These are phyloP conservation scores for Canis aureus DNA, from an alignment of 2,113 vertebrate genomes.

Conservation along the genomic window DNA sequence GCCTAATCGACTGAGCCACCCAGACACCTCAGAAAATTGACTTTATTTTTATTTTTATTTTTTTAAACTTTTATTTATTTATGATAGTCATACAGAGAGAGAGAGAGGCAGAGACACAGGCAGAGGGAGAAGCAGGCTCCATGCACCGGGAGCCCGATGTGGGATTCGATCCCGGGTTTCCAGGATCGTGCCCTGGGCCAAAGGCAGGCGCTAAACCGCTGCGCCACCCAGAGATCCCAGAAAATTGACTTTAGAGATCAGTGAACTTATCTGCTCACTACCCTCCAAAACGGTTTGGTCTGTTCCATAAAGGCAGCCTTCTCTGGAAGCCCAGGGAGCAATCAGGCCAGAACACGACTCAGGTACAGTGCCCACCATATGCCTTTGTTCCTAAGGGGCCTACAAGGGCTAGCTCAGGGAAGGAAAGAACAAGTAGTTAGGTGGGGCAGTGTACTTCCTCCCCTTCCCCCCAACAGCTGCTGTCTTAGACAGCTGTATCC, in stretches of 20 bases:
- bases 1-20: neutral
- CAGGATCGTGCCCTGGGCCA: no score
- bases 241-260: constrained; percentile 24
- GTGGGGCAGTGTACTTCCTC: neutral
- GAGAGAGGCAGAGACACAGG: no score
- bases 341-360: neutral
- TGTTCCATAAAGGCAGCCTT: neutral
- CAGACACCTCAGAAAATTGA: neutral
- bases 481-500: constrained; percentile 64
- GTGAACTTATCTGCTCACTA: neutral
- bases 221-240: no score
- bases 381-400: neutral
- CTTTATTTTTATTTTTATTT: no score
- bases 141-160: no score
- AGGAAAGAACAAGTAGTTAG: constrained; percentile 31
- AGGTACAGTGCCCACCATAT: neutral
- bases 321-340: neutral
- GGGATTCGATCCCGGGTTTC: no score
- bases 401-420: neutral
- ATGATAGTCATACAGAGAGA: no score
- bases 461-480: constrained; percentile 46
- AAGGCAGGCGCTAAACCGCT: no score
- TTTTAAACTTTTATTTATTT: no score
- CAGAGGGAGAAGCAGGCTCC: no score
- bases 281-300: neutral